Evolutionary conservation across 1,140 invertebrate species (phyloP).

Genomic region (Drosophila fuyamai): DNA sequence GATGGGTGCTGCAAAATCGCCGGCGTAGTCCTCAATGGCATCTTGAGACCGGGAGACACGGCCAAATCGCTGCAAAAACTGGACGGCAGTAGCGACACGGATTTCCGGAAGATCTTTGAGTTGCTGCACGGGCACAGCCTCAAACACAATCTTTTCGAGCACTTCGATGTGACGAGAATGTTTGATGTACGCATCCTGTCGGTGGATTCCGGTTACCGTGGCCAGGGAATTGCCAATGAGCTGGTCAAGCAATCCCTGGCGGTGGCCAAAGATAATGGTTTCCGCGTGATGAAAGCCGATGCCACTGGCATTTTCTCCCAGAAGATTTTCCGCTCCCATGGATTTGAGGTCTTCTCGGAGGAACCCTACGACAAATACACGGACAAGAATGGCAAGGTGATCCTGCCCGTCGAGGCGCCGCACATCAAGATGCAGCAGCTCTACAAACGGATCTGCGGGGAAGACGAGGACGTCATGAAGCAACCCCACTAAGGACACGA

Average conservation of each 20-base stretch:
- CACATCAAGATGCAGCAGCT: slow-evolving; percentile 89
- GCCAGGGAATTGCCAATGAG: slow-evolving; percentile 89
- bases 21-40: slow-evolving; percentile 88
- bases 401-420: slow-evolving; percentile 86
- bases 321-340: slow-evolving; percentile 89
- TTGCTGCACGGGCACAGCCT: slow-evolving; percentile 88
- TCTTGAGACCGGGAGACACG: slow-evolving; percentile 86
- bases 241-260: slow-evolving; percentile 88
- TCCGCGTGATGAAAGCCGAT: slow-evolving; percentile 91
- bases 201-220: slow-evolving; percentile 89
- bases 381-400: slow-evolving; percentile 86
- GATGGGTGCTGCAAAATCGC: slow-evolving; percentile 86
- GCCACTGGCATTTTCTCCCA: slow-evolving; percentile 92
- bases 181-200: slow-evolving; percentile 93
- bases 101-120: slow-evolving; percentile 89
- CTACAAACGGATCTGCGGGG: slow-evolving; percentile 61
- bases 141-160: slow-evolving; percentile 87
- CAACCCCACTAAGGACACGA: slow-evolving; percentile 2
- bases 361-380: slow-evolving; percentile 89
- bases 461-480: slow-evolving; percentile 9
- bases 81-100: slow-evolving; percentile 86
- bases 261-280: slow-evolving; percentile 88
- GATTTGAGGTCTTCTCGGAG: slow-evolving; percentile 87
- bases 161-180: slow-evolving; percentile 89
- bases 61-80: slow-evolving; percentile 87